phyloP scores from a whole-genome alignment of 2,797 vertebrate genomes.

The Loris lydekkerianus region DNA sequence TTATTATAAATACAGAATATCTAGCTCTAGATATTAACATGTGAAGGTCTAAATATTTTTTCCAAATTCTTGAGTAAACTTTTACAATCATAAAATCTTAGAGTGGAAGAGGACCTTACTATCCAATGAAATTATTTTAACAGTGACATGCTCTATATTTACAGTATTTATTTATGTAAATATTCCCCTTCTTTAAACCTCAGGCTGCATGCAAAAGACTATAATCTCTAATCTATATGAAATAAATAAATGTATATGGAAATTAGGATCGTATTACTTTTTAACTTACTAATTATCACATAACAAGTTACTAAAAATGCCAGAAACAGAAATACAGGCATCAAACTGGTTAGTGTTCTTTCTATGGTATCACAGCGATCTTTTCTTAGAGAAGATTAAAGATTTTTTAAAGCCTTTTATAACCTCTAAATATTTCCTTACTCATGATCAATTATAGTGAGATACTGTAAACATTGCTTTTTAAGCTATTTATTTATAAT shows the following conservation, averaged over 20 bases:
- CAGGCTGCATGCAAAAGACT: background rate
- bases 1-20: background rate
- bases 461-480: slow-evolving; percentile 13
- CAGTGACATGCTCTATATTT: background rate
- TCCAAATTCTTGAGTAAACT: slow-evolving; percentile 3
- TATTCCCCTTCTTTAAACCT: slow-evolving; percentile 18
- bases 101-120: background rate
- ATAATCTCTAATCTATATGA: background rate
- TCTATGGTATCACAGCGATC: slow-evolving; percentile 3
- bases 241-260: slow-evolving; percentile 14
- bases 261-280: slow-evolving; percentile 15
- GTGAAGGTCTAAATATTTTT: background rate
- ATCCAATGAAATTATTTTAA: slow-evolving; percentile 16
- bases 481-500: background rate
- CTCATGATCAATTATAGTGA: background rate
- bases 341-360: background rate
- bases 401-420: background rate
- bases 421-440: background rate
- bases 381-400: slow-evolving; percentile 8
- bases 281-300: background rate
- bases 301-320: background rate
- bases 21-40: background rate
- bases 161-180: background rate
- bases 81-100: slow-evolving; percentile 37
- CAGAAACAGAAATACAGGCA: slow-evolving; percentile 14